Evolutionary conservation across 2,888 invertebrate species (phyloP).

Genomic region (Mantis religiosa): DNA sequence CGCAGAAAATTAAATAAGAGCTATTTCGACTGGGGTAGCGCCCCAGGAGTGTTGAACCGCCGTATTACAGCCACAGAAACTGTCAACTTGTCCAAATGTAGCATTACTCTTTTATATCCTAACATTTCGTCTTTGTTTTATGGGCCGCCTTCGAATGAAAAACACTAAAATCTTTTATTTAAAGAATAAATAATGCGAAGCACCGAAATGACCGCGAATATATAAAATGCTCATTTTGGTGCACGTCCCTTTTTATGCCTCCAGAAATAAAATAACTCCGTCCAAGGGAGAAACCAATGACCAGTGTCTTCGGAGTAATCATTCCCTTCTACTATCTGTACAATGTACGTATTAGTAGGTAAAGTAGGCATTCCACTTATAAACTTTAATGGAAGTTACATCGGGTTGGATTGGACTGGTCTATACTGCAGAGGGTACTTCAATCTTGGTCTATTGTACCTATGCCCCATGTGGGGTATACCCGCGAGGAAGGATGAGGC

Average conservation of each 20-base stretch:
- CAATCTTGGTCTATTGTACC: no score
- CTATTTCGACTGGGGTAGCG: not conserved
- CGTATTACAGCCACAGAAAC: not conserved
- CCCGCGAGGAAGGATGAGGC: no score
- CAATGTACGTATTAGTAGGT: no score
- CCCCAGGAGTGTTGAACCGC: not conserved
- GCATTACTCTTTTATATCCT: not conserved
- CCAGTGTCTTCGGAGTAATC: not conserved
- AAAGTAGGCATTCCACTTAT: no score
- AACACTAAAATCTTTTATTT: slow-evolving; percentile 4
- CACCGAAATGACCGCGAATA: not conserved
- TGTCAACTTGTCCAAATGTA: not conserved
- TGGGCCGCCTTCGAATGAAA: not conserved
- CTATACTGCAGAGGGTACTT: no score
- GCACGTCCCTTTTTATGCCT: not conserved
- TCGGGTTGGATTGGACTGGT: no score
- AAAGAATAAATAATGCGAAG: not conserved
- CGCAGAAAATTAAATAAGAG: not conserved
- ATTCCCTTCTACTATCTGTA: no score
- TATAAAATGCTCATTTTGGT: not conserved
- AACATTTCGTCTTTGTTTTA: not conserved
- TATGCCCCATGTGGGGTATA: no score
- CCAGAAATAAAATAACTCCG: not conserved
- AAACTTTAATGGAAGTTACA: no score
- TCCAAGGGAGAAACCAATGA: not conserved